Base-by-base conservation (phyloP, 2,113 vertebrate species). In the Zosterops hypoxanthus region DNA sequence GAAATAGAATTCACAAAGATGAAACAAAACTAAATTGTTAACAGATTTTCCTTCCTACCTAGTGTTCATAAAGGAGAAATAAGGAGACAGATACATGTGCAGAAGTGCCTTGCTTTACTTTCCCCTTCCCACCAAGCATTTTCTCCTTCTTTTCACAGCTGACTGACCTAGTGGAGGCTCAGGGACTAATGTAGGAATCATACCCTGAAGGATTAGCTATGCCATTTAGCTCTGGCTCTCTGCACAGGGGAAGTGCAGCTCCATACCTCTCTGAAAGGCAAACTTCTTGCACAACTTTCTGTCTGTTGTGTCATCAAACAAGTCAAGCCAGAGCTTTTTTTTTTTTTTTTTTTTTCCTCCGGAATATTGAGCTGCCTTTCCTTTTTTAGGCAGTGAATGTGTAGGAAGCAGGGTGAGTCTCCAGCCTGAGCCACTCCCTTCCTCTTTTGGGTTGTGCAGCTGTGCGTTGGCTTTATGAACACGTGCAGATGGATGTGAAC, bases 11-110 rank as follows among this genome's bases (percentile, higher is more conserved):
- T 90, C 50, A 76, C 47, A 77, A 55, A 76, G 26, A 63, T 11
- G 11, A 59, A 59, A 86, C 13, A 42, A 91, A 55, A 64, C 23
- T 81, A 95, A 96, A 97, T 93, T 95, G 50, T 93, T 97, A 96
- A 72, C 82, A 97, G 69, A 96, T 96, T 97, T 97, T 94, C 46
- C 44, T 94, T 96, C 87, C 79, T 97, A 98, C 96, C 95, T 97
- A 55, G 53, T 78, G 80, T 52, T 88, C 92, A 72, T 31, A 33
- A 23, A 34, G 65, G 61, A 90, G 34, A 94, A 41, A 78, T 71
- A 59, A 13, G 36, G 46, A 95, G 42, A 46, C 82, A 92, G 87
- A 95, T 82, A 94, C 52, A 96, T 73, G n/a, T 39, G 28, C 77
- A 84, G 41, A 82, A 82, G 87, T 86, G 86, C 89, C 50, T 87